These are phyloP conservation scores for Ostrea edulis DNA, from an alignment of 1,140 invertebrate genomes.

Conservation along the genomic window DNA sequence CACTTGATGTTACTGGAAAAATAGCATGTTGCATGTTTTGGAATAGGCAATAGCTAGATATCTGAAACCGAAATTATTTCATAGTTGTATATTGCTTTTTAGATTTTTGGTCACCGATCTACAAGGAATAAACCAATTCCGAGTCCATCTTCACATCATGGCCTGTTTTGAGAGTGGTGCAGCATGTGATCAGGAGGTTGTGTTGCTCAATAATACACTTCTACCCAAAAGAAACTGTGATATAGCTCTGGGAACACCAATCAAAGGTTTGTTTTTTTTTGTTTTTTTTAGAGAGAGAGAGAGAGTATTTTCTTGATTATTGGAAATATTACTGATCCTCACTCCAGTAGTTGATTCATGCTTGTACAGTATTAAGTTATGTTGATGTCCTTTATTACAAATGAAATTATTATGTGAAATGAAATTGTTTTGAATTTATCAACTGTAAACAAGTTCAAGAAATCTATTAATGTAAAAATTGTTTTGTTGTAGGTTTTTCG, in stretches of 20 bases:
- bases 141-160: conserved; percentile 42
- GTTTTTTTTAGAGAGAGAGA: too few species aligned
- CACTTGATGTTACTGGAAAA: too few species aligned
- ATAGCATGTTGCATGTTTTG: too few species aligned
- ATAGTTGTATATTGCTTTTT: background rate
- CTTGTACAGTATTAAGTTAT: background rate
- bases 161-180: conserved; percentile 44
- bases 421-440: too few species aligned
- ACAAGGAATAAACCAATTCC: conserved; percentile 33
- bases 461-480: background rate
- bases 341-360: background rate
- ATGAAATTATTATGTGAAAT: too few species aligned
- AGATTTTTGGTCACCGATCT: conserved; percentile 46
- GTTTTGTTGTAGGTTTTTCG: conserved; percentile 15
- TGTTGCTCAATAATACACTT: conserved; percentile 31
- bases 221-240: conserved; percentile 48
- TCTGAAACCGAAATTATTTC: background rate
- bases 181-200: conserved; percentile 41
- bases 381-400: too few species aligned
- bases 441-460: too few species aligned
- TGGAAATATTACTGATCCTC: background rate
- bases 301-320: background rate
- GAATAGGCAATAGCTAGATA: too few species aligned
- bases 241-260: background rate
- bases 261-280: background rate